These are phyloP conservation scores for Globia sparganii DNA, from an alignment of 2,888 invertebrate genomes.

Conservation along the genomic window DNA sequence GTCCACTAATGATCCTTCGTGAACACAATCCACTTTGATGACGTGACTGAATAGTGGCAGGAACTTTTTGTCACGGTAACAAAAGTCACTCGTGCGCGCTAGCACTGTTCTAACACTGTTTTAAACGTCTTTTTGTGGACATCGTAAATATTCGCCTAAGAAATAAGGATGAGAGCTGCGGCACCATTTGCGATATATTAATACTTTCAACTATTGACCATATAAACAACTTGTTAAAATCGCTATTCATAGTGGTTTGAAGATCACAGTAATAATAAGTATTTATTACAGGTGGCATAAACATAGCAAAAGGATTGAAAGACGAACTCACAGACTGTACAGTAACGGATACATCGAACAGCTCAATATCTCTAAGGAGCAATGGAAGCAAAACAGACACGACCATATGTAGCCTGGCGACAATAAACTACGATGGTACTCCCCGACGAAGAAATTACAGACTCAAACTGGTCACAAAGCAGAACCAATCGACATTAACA, in stretches of 20 bases:
- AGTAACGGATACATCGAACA: conserved; percentile 26
- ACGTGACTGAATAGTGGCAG: not conserved
- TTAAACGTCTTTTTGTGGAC: not conserved
- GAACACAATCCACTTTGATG: not conserved
- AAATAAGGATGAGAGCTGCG: not conserved
- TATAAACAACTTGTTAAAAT: not conserved
- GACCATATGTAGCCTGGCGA: conserved; percentile 72
- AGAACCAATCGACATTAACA: conserved; percentile 73
- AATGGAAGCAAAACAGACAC: conserved; percentile 69
- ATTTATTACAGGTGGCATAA: conserved; percentile 27
- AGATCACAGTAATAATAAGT: not conserved
- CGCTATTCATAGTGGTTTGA: not conserved
- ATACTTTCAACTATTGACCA: not conserved
- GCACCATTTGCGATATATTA: not conserved
- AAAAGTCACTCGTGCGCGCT: not conserved
- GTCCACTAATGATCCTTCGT: not conserved
- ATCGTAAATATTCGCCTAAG: not conserved
- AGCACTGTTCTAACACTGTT: not conserved
- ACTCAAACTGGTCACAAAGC: conserved; percentile 67
- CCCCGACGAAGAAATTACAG: conserved; percentile 38
- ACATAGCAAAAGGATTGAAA: not conserved
- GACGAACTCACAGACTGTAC: conserved; percentile 8
- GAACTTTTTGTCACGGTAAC: not conserved
- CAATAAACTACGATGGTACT: conserved; percentile 63
- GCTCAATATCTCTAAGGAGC: conserved; percentile 38